Evolutionary conservation across 2,113 vertebrate genomes (phyloP).

Genomic region (Anoura caudifer): DNA sequence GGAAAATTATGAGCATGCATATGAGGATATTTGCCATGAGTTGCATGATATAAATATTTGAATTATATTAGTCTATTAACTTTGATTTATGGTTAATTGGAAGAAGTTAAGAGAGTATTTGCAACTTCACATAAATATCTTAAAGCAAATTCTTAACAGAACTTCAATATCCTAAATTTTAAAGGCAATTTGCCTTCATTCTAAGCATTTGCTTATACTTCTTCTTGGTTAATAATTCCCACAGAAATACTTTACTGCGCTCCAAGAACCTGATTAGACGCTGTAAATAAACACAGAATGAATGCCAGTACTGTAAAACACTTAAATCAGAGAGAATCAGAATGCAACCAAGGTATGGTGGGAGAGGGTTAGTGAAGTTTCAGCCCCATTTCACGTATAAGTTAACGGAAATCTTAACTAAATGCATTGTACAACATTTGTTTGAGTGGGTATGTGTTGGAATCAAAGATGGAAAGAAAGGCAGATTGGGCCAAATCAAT

Average conservation of each 20-base stretch:
- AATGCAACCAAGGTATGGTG: not conserved
- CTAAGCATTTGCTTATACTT: not conserved
- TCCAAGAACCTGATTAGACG: not conserved
- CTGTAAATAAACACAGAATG: not conserved
- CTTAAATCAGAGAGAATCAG: not conserved
- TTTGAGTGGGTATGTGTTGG: not conserved
- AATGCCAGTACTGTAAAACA: not conserved
- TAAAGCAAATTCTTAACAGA: not conserved
- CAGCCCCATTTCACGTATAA: not conserved
- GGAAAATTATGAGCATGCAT: not conserved
- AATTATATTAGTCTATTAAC: not conserved
- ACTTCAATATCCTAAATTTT: not conserved
- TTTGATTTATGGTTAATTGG: not conserved
- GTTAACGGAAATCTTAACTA: not conserved
- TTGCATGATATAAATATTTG: not conserved
- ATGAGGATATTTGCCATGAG: not conserved
- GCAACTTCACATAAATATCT: not conserved
- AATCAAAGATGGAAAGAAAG: not conserved
- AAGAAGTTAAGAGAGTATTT: not conserved
- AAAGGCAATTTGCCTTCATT: not conserved
- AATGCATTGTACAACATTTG: not conserved
- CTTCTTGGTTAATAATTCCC: not conserved
- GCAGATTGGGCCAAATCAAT: not conserved
- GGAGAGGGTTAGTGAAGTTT: not conserved
- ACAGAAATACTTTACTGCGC: not conserved